A percentile compares a stretch with the other conserved stretches of the same genome.
Evolutionary conservation across 64 coral and sea anemone species (phyloP).

Genomic region (Stylophora pistillata): DNA sequence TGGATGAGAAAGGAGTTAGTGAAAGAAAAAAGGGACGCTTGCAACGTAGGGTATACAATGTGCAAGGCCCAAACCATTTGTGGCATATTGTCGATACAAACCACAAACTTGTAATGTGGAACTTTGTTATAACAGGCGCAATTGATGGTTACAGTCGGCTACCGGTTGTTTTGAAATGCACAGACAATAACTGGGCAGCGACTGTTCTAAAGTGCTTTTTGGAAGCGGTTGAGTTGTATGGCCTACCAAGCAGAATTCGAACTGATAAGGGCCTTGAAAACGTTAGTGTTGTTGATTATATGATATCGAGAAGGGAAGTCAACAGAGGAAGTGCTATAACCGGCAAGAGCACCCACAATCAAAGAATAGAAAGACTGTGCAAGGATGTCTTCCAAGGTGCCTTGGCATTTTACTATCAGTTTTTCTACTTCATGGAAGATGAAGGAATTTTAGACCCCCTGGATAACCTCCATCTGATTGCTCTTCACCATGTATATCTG

Average conservation of each 20-base stretch:
- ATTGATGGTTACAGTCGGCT: slow-evolving; percentile 77
- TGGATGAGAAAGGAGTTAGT: slow-evolving; percentile 55
- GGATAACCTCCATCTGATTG: slow-evolving; percentile 61
- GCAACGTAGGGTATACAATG: slow-evolving; percentile 67
- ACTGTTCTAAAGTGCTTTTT: slow-evolving; percentile 62
- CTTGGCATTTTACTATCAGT: slow-evolving; percentile 52
- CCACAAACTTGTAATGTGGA: slow-evolving; percentile 52
- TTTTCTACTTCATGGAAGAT: no score
- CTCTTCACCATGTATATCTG: slow-evolving; percentile 76
- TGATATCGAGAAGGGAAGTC: slow-evolving; percentile 67
- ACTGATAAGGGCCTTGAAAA: slow-evolving; percentile 72
- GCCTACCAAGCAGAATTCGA: slow-evolving; percentile 73
- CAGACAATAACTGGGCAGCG: slow-evolving; percentile 73
- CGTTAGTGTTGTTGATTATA: slow-evolving; percentile 65
- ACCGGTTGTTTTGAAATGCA: slow-evolving; percentile 67
- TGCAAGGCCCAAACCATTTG: no score
- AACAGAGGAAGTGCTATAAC: slow-evolving; percentile 72
- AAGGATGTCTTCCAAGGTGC: slow-evolving; percentile 63
- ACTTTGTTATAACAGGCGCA: slow-evolving; percentile 74
- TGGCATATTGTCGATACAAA: slow-evolving; percentile 57
- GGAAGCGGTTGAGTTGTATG: slow-evolving; percentile 51
- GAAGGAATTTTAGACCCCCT: slow-evolving; percentile 60
- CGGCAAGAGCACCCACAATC: slow-evolving; percentile 72
- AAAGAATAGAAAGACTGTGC: slow-evolving; percentile 55
- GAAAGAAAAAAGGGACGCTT: slow-evolving; percentile 53